These are phyloP conservation scores for Porites cylindrica DNA, from an alignment of 92 coral and sea anemone species.

Conservation along the genomic window DNA sequence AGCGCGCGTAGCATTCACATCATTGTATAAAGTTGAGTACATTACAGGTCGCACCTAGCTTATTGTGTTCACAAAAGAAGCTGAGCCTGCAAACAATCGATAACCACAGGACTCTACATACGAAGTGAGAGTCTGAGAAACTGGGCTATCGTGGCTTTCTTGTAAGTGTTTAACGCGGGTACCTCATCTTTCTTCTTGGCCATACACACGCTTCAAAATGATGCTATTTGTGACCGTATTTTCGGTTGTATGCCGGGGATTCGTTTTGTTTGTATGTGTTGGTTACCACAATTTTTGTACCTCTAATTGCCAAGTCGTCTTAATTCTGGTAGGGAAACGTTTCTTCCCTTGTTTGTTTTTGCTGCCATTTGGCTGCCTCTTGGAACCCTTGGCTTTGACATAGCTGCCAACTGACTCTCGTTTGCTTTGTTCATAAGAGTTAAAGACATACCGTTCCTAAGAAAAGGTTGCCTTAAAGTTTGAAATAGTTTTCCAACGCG, in stretches of 20 bases:
- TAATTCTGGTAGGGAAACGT: not conserved
- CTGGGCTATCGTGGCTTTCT: conserved; percentile 10
- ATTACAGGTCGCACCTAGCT: conserved; percentile 28
- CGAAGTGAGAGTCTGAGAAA: not conserved
- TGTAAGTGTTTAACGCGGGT: not conserved
- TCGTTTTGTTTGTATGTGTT: conserved; percentile 34
- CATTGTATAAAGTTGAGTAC: too few relatives aligned
- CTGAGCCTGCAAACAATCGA: conserved; percentile 48
- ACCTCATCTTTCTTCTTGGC: conserved; percentile 25
- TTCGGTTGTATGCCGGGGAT: conserved; percentile 27
- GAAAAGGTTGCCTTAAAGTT: conserved; percentile 56
- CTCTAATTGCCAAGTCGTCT: not conserved
- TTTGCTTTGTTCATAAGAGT: conserved; percentile 9
- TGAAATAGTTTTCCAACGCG: conserved; percentile 44
- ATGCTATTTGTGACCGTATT: conserved; percentile 44
- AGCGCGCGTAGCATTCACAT: too few relatives aligned
- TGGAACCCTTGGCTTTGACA: conserved; percentile 11
- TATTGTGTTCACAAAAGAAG: conserved; percentile 32
- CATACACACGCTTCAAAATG: conserved; percentile 45
- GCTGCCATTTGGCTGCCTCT: conserved; percentile 12
- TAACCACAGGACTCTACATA: conserved; percentile 41
- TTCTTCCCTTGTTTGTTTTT: conserved; percentile 1
- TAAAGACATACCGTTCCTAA: conserved; percentile 38
- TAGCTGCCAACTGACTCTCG: conserved; percentile 33
- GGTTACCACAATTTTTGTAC: conserved; percentile 26